A percentile compares a stretch with the other conserved stretches of the same genome.
Conservation (phyloP, 2,888 invertebrate species). For the Timandra comae region DNA sequence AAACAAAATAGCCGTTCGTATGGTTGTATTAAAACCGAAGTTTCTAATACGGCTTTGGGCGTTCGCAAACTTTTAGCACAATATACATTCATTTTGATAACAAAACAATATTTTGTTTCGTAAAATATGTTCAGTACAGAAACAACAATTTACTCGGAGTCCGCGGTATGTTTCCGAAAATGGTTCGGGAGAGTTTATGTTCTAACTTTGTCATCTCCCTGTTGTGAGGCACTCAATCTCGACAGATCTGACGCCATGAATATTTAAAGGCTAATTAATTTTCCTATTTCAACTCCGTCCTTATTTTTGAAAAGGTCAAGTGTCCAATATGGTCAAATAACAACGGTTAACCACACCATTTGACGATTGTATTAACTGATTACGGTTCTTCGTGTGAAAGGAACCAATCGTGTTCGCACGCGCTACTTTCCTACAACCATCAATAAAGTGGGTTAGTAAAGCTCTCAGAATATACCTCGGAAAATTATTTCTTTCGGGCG, state of each 20-base stretch:
- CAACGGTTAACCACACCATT: slow-evolving; percentile 9
- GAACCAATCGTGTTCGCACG: slow-evolving; percentile 19
- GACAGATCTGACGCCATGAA: slow-evolving; percentile 7
- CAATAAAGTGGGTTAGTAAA: slow-evolving; percentile 3
- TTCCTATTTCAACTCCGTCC: slow-evolving; percentile 7
- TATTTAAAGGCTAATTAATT: slow-evolving; percentile 10
- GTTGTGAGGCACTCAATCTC: slow-evolving; percentile 10
- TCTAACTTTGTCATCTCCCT: slow-evolving; percentile 4
- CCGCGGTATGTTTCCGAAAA: background rate
- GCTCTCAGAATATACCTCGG: background rate
- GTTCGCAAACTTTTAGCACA: too few relatives aligned
- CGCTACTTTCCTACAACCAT: slow-evolving; percentile 10
- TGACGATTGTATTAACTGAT: slow-evolving; percentile 26
- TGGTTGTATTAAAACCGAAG: too few relatives aligned
- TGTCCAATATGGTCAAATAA: slow-evolving; percentile 3
- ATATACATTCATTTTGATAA: too few relatives aligned
- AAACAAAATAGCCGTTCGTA: background rate
- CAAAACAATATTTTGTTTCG: too few relatives aligned
- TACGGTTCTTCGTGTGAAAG: slow-evolving; percentile 16
- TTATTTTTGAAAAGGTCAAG: slow-evolving; percentile 8
- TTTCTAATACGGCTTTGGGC: too few relatives aligned
- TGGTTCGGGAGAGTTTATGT: background rate
- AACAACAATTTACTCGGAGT: too few relatives aligned
- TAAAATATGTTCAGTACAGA: too few relatives aligned
- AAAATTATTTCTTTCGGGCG: background rate